A percentile compares a stretch with the other conserved stretches of the same genome.
phyloP scores from a whole-genome alignment of 1,140 invertebrate species.

The Conus betulinus region DNA sequence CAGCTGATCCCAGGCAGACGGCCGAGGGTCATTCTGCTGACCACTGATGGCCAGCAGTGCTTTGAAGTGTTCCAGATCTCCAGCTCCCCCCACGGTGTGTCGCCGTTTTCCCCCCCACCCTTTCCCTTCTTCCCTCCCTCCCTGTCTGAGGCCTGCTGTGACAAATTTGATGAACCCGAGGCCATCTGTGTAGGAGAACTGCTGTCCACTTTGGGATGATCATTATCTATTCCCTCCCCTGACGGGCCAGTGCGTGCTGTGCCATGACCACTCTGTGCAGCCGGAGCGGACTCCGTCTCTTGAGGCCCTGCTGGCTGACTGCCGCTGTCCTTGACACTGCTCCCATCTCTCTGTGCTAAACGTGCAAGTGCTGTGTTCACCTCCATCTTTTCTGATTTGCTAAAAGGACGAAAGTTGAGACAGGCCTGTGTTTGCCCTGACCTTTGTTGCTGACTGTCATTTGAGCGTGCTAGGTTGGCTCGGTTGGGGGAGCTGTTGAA shows the following conservation, averaged over 20 bases:
- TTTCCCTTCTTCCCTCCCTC: not conserved
- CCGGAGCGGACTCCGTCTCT: not conserved
- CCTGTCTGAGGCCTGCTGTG: not conserved
- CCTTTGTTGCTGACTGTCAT: not conserved
- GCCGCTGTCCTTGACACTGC: no score
- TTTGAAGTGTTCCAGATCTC: slow-evolving; percentile 85
- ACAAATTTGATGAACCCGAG: not conserved
- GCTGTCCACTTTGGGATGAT: not conserved
- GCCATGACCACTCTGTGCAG: not conserved
- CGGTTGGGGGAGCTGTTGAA: not conserved
- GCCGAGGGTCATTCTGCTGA: slow-evolving; percentile 60
- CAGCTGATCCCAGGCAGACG: slow-evolving; percentile 76
- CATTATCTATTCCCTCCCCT: not conserved
- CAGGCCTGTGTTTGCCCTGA: not conserved
- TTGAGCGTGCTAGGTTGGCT: not conserved
- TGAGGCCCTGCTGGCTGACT: not conserved
- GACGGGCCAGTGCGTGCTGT: not conserved
- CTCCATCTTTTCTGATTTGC: slow-evolving; percentile 57
- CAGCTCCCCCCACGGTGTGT: slow-evolving; percentile 93
- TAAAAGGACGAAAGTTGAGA: slow-evolving; percentile 40
- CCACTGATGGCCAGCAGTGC: slow-evolving; percentile 75
- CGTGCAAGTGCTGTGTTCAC: slow-evolving; percentile 43
- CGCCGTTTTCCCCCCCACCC: slow-evolving; percentile 77
- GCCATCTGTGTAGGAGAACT: not conserved
- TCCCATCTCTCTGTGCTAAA: slow-evolving; percentile 2